Evolutionary conservation across 2,797 vertebrate species (phyloP).

Genomic region (Chloroceryle amazona): DNA sequence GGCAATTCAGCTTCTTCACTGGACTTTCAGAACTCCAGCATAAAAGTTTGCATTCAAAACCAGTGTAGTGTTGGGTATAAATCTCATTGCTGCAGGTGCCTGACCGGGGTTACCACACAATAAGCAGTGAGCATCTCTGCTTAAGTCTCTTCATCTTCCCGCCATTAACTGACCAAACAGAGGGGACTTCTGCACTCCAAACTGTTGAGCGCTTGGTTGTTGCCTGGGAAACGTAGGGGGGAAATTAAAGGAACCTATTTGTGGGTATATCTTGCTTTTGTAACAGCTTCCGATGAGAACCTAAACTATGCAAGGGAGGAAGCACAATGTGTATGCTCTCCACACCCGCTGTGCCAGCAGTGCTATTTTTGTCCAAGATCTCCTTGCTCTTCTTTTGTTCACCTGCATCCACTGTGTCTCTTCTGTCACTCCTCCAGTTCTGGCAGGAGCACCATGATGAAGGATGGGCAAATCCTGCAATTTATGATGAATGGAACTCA

Average conservation of each 20-base stretch:
- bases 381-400: neutral
- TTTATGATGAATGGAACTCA: no score
- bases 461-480: neutral
- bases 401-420: neutral
- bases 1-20: neutral
- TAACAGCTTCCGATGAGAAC: neutral
- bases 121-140: conserved; percentile 17
- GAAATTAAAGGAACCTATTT: conserved; percentile 62
- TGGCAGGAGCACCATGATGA: neutral
- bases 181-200: conserved; percentile 64
- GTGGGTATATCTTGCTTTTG: neutral
- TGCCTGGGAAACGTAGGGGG: conserved; percentile 72
- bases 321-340: neutral
- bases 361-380: neutral
- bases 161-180: conserved; percentile 61
- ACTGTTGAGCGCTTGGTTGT: conserved; percentile 63
- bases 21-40: neutral
- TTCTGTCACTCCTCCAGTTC: neutral
- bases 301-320: neutral
- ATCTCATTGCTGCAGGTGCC: conserved; percentile 55
- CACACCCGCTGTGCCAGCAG: neutral
- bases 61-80: conserved; percentile 45
- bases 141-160: conserved; percentile 57
- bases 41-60: neutral
- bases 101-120: conserved; percentile 39